Conservation (phyloP, 2,113 vertebrate species). For the Mus musculus region GRCm39 chr6:107543001-107543500, state of each 20-base stretch:
- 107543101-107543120: not conserved
- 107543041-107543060: not conserved
- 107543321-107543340: not conserved
- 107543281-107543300: constrained; percentile 9
- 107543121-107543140: not conserved
- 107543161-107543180: not conserved
- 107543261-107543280: not conserved
- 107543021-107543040: not conserved
- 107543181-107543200: not conserved
- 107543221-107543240: not conserved
- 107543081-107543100: not conserved
- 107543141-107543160: not conserved
- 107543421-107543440: not conserved
- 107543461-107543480: not conserved
- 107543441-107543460: not conserved
- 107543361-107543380: not conserved
- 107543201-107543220: not conserved
- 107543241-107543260: not conserved
- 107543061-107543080: not conserved
- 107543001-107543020: not conserved
- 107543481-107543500: not conserved
- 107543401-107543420: not conserved
- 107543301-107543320: not conserved
- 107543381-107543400: not conserved
- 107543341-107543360: not conserved